phyloP scores from a whole-genome alignment of 2,797 vertebrate genomes.

The Phalloptychus januarius region DNA sequence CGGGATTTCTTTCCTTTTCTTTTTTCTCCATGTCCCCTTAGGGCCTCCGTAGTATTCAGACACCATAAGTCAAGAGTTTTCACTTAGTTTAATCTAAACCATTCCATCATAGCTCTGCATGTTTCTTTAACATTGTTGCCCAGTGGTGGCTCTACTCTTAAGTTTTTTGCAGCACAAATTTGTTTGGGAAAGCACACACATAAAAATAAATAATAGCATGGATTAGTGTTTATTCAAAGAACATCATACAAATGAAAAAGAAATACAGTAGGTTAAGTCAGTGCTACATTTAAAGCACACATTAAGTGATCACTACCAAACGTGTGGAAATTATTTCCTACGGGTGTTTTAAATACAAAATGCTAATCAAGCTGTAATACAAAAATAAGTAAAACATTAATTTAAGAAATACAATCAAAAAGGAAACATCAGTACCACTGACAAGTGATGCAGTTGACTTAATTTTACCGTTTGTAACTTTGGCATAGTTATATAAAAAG shows the following conservation, averaged over 20 bases:
- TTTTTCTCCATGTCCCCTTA: too few species aligned
- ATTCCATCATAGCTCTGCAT: neutral
- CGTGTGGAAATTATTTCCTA: constrained; percentile 33
- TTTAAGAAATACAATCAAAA: constrained; percentile 49
- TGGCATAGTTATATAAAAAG: constrained; percentile 64
- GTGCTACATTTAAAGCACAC: constrained; percentile 50
- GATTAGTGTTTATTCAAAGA: constrained; percentile 67
- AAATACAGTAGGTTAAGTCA: constrained; percentile 61
- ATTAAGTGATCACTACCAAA: constrained; percentile 28
- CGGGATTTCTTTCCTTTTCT: too few species aligned
- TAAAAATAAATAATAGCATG: constrained; percentile 10
- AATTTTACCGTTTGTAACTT: constrained; percentile 51
- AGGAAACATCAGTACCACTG: constrained; percentile 51
- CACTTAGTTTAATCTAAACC: neutral
- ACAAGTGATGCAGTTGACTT: constrained; percentile 45
- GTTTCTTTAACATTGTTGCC: neutral
- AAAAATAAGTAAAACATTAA: constrained; percentile 56
- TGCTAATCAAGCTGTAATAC: constrained; percentile 49
- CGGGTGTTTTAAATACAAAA: constrained; percentile 61
- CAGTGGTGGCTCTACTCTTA: neutral
- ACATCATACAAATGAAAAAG: constrained; percentile 48
- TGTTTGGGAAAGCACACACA: constrained; percentile 18
- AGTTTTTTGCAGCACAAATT: neutral
- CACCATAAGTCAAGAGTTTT: neutral
- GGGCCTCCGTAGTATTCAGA: too few species aligned